Conservation (phyloP, 2,113 vertebrate genomes). For the Vireo altiloquus region DNA sequence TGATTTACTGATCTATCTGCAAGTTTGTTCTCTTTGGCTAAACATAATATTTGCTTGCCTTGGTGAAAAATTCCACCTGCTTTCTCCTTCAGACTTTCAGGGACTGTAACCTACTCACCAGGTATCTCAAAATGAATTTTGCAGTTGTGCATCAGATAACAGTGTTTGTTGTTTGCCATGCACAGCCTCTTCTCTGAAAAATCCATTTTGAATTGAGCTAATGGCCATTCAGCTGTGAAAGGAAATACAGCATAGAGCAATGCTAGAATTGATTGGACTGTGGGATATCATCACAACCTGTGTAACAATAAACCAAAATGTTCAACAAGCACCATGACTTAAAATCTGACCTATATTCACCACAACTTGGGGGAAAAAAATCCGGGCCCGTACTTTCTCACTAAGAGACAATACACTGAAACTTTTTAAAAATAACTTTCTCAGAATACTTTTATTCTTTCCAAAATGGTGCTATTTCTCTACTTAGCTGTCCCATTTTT, state of each 20-base stretch:
- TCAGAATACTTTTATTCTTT: not conserved
- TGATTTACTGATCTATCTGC: not conserved
- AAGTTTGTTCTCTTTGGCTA: not conserved
- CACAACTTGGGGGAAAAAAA: not conserved
- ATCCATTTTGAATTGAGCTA: constrained; percentile 4
- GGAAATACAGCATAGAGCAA: not conserved
- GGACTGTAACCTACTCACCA: not conserved
- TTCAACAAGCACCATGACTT: not conserved
- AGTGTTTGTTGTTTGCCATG: not conserved
- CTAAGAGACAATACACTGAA: not conserved
- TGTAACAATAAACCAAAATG: not conserved
- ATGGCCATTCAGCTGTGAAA: not conserved
- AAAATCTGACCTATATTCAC: not conserved
- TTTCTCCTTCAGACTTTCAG: not conserved
- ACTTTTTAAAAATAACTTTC: not conserved
- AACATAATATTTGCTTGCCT: not conserved
- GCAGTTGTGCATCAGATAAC: not conserved
- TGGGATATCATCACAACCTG: not conserved
- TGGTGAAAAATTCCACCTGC: not conserved
- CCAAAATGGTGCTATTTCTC: not conserved
- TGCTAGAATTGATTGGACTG: not conserved
- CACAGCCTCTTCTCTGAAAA: not conserved
- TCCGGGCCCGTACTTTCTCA: accelerated
- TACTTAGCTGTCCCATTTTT: not conserved
- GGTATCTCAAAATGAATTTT: not conserved